Base-by-base conservation (phyloP, 2,888 invertebrate genomes). In the Phragmatobia fuliginosa region DNA sequence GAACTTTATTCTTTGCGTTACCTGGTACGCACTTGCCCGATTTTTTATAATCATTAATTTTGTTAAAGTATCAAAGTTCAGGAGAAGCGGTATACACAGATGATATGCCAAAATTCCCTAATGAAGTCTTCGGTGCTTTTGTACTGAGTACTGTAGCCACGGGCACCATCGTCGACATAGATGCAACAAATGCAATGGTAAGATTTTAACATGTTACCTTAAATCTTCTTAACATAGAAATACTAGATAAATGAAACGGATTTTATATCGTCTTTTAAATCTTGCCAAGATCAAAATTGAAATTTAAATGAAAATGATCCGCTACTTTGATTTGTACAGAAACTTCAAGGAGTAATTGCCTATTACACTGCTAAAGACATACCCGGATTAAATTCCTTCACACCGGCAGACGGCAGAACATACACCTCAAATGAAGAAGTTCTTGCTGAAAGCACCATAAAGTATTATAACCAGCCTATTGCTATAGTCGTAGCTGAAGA, bases 51-150 rank as follows among this genome's bases (percentile, higher is more conserved):
- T 6, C 7, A 14, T 56, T 56, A n/a, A 6, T 28, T 56, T 8
- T 36, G 31, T 59, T 59, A 21, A 11, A 91, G 91, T 88, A 94
- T 62, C 97, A 97, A 92, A 95, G 96, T 78, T 91, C 96, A 59
- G 97, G 97, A 0, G 97, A 97, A 86, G 97, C 96, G 0, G 89
- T 95, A 77, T 97, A 96, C 84, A 91, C 96, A 0, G 96, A 96
- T 78, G 97, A 97, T 80, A 87, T 96, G 21, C 96, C 96, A 2
- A 85, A 92, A 0, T 81, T 90, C 0, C 93, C 94, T 0, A 95
- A 96, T 76, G 97, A 97, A 88, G 95, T 97, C 1, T 96, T 95
- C 85, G 97, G 96, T 32, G 96, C 96, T 1, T 96, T 97, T 76
- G 97, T 97, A 0, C 84, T 96, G 0, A 88, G 91, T 11, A 89